Percentiles rank a stretch among this genome's conserved stretches.
These are phyloP conservation scores for Junonia oenone DNA, from an alignment of 2,888 invertebrate genomes.

Conservation along the genomic window DNA sequence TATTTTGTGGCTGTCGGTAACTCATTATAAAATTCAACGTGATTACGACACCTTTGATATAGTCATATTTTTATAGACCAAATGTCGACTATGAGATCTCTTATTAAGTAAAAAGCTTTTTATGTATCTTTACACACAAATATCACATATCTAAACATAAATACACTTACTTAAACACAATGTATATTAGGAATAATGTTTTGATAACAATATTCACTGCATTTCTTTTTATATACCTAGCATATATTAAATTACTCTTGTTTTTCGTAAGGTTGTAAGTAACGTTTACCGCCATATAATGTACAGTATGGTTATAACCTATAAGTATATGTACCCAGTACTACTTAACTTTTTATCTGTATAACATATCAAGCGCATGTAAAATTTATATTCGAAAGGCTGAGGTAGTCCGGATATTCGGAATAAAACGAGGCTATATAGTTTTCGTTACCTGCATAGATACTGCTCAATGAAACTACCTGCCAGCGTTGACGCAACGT, in stretches of 20 bases:
- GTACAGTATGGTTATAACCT: slow-evolving; percentile 59
- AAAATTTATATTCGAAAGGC: slow-evolving; percentile 61
- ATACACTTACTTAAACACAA: slow-evolving; percentile 54
- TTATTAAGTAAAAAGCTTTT: slow-evolving; percentile 52
- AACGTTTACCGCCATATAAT: slow-evolving; percentile 58
- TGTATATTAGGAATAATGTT: slow-evolving; percentile 70
- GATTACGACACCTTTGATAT: slow-evolving; percentile 48
- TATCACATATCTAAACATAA: slow-evolving; percentile 74
- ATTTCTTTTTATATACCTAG: slow-evolving; percentile 67
- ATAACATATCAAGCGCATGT: slow-evolving; percentile 75
- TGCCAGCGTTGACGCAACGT: slow-evolving; percentile 44
- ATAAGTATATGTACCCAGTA: slow-evolving; percentile 69
- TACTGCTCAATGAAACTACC: slow-evolving; percentile 50
- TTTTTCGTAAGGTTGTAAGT: slow-evolving; percentile 65
- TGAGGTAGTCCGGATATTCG: slow-evolving; percentile 56
- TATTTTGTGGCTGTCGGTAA: slow-evolving; percentile 50
- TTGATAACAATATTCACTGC: slow-evolving; percentile 76
- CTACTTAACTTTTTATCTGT: slow-evolving; percentile 63
- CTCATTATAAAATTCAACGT: slow-evolving; percentile 39
- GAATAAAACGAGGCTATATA: slow-evolving; percentile 41
- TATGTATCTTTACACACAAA: slow-evolving; percentile 63
- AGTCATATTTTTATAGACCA: slow-evolving; percentile 69
- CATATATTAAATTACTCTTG: slow-evolving; percentile 55
- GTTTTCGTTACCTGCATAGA: slow-evolving; percentile 33
- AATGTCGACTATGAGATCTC: slow-evolving; percentile 50